Evolutionary conservation across 2,888 invertebrate genomes (phyloP), one percentile per base, ranked within the genome.

Genomic region (Platypus cylindrus): DNA sequence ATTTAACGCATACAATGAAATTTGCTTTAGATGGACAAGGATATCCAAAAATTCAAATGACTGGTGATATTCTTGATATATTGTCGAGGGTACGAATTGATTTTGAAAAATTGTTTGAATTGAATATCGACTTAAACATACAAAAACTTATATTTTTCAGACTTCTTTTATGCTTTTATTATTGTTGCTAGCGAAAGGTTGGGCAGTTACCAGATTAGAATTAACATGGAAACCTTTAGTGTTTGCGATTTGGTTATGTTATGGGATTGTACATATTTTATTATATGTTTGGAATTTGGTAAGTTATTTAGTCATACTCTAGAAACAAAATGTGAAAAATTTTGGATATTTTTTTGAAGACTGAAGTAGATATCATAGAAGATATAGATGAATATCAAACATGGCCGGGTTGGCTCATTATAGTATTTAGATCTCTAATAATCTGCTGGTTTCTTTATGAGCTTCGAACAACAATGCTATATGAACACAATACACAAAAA

Each of bases 311-410:
- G 20, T 9, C 20, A 20, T 20, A 20, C 20, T 20, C 20, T 9
- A 20, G 9, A 20, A 20, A 9, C 9, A 7, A 9, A 20, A 7
- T 20, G 20, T 7, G 20, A 20, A 20, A 25, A 25, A 8, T 12
- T 25, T 29, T 11, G 8, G 20, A 22, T 32, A 12, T 22, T 23
- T n/a, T 18, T 5, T 51, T 67, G 37, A 60, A 94, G 93, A 89
- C 87, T 40, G 94, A 93, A 66, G 85, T 95, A 24, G 91, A 95
- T 59, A 86, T 90, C 31, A 84, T 94, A 48, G 90, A 91, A 58
- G 94, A 95, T 58, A 84, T 90, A 34, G 94, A 94, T 55, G 91
- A 95, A 56, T 97, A 93, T 64, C 91, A 94, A 63, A 93, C 94
- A 0, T 91, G 91, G 89, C 94, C 95, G 0, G 95, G 95, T 3